A percentile compares a stretch with the other conserved stretches of the same genome.
Evolutionary conservation across 2,888 invertebrate genomes (phyloP).

Genomic region (Campoplex nolae): DNA sequence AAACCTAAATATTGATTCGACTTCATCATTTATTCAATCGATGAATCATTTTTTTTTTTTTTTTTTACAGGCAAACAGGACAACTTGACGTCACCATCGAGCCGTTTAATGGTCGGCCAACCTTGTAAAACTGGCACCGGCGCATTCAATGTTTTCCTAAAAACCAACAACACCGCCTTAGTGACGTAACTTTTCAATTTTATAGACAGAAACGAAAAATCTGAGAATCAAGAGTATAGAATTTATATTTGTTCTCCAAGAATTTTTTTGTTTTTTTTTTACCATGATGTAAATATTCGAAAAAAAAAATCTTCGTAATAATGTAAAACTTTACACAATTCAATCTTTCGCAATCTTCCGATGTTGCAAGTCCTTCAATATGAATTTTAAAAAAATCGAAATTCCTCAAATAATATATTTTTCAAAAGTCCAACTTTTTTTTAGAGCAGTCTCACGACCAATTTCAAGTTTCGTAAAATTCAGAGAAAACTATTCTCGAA

Average conservation of each 20-base stretch:
- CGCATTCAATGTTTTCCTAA: slow-evolving; percentile 82
- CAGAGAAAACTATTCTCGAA: too few species aligned
- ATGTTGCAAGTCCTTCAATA: too few species aligned
- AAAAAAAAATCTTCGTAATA: neutral
- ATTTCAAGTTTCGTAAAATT: too few species aligned
- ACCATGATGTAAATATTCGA: neutral
- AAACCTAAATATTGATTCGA: too few species aligned
- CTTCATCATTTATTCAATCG: neutral
- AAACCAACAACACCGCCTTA: slow-evolving; percentile 34
- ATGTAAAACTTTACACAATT: neutral
- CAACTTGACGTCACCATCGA: slow-evolving; percentile 92
- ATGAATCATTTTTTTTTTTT: neutral
- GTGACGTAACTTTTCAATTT: neutral
- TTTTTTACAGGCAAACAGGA: slow-evolving; percentile 89
- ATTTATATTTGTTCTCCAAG: neutral
- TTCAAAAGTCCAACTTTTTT: too few species aligned
- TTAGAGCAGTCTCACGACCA: too few species aligned
- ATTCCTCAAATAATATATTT: too few species aligned
- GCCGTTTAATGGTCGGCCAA: slow-evolving; percentile 94
- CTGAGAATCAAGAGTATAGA: neutral
- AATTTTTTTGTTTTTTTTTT: neutral
- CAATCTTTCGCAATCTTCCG: too few species aligned
- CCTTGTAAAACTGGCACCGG: slow-evolving; percentile 95
- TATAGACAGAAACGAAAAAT: neutral
- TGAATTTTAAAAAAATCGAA: too few species aligned